Conservation (phyloP, 53 echinoderm and acorn worm genomes). For the Pentamera pediparva region DNA sequence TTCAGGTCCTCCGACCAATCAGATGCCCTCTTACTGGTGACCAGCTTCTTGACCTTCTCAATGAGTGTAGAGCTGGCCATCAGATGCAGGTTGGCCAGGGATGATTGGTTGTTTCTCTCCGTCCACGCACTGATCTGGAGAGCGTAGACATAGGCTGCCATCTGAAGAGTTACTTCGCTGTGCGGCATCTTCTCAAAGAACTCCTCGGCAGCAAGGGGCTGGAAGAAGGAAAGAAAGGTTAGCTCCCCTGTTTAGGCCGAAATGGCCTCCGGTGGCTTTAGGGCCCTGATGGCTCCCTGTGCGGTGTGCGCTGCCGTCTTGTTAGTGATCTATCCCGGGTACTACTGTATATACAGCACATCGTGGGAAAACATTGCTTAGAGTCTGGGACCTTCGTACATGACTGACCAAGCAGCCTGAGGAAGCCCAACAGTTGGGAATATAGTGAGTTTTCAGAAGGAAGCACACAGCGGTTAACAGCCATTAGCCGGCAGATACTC, state of each 20-base stretch:
- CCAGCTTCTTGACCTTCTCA: conserved; percentile 56
- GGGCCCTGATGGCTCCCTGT: too few relatives aligned
- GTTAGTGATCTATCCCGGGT: not conserved
- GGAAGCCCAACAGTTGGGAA: too few relatives aligned
- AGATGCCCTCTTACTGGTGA: conserved; percentile 42
- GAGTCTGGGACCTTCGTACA: too few relatives aligned
- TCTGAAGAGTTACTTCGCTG: conserved; percentile 73
- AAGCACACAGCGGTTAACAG: too few relatives aligned
- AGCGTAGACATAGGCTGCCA: conserved; percentile 87
- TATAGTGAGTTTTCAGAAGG: too few relatives aligned
- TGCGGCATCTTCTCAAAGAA: conserved; percentile 84
- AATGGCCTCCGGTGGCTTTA: not conserved
- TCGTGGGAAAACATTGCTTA: not conserved
- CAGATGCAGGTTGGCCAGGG: conserved; percentile 26
- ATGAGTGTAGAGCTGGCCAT: conserved; percentile 26
- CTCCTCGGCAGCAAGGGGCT: conserved; percentile 88
- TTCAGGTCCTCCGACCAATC: conserved; percentile 62
- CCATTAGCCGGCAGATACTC: too few relatives aligned
- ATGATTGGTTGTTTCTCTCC: conserved; percentile 31
- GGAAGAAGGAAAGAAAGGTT: not conserved
- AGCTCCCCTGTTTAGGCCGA: not conserved
- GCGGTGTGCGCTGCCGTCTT: too few relatives aligned
- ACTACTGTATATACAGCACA: not conserved
- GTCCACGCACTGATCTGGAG: conserved; percentile 51
- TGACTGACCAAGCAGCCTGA: too few relatives aligned